phyloP scores from a whole-genome alignment of 2,888 invertebrate genomes.

The Allophyes oxyacanthae region DNA sequence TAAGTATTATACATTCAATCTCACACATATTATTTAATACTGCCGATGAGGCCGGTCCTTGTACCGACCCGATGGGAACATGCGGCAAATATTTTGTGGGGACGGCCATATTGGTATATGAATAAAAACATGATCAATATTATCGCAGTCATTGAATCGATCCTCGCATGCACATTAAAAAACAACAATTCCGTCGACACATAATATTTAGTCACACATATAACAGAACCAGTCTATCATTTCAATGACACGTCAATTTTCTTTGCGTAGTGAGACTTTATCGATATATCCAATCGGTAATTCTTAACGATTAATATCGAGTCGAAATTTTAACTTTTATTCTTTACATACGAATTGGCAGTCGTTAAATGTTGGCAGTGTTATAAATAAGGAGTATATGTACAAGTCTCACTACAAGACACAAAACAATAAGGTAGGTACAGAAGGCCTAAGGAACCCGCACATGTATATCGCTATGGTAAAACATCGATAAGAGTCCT shows the following conservation, averaged over 20 bases:
- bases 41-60: slow-evolving; percentile 74
- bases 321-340: slow-evolving; percentile 9
- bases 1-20: slow-evolving; percentile 75
- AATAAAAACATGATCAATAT: slow-evolving; percentile 25
- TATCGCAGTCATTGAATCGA: slow-evolving; percentile 30
- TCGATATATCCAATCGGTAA: slow-evolving; percentile 46
- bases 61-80: slow-evolving; percentile 61
- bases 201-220: slow-evolving; percentile 59
- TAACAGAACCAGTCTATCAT: slow-evolving; percentile 62
- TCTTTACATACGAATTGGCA: slow-evolving; percentile 43
- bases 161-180: slow-evolving; percentile 28
- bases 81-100: slow-evolving; percentile 62
- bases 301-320: slow-evolving; percentile 34
- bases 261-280: slow-evolving; percentile 57
- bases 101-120: slow-evolving; percentile 49
- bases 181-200: slow-evolving; percentile 54
- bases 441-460: slow-evolving; percentile 10
- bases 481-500: too few species aligned
- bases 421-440: slow-evolving; percentile 29
- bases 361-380: slow-evolving; percentile 53
- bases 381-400: slow-evolving; percentile 41
- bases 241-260: slow-evolving; percentile 47
- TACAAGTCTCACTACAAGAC: slow-evolving; percentile 51
- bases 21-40: slow-evolving; percentile 81
- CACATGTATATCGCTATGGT: background rate